Evolutionary conservation across 2,888 invertebrate species (phyloP), one percentile per base, ranked within the genome.

Genomic region (Heliconius ethilla): DNA sequence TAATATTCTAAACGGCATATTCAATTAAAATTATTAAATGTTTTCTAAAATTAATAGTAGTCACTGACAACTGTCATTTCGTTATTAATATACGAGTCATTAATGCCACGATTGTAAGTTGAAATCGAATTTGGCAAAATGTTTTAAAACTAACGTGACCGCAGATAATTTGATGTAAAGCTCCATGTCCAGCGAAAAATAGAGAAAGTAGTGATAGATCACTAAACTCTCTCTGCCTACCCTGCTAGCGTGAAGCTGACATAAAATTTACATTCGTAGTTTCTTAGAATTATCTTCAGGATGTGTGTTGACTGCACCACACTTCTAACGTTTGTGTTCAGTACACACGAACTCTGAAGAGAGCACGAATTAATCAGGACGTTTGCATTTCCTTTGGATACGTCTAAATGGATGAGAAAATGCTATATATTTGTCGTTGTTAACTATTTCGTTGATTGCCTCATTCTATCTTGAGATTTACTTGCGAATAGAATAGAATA

Each of bases 291-390:
- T 59, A 11, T 40, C 40, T 40, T 40, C 3, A 51, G 33, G 33
- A 59, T 33, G 72, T 33, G 25, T 72, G 59, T 72, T 59, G 55
- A 72, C 55, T 59, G 33, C 59, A 59, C 59, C 72, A 72, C 72
- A 72, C 37, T 72, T 72, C 59, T 59, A 72, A 33, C 72, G 40
- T 72, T 59, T 33, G 33, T 72, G 72, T 72, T 59, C 37, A 72
- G 33, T 59, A 59, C 37, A 72, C 55, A 72, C 59, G 33, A 72
- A 33, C n/a, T 72, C 70, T 55, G 25, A 77, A 75, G 72, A 62
- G 75, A 63, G 67, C 33, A 70, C 75, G 77, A 79, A 78, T 75
- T 77, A 79, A 77, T 63, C 75, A 79, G 51, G 55, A 67, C 73
- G 72, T 72, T 75, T 77, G 77, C 72, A 75, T 72, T 77, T 77